These are phyloP conservation scores for Lamellibrachia luymesi DNA, from an alignment of 1,140 invertebrate species.

Conservation along the genomic window DNA sequence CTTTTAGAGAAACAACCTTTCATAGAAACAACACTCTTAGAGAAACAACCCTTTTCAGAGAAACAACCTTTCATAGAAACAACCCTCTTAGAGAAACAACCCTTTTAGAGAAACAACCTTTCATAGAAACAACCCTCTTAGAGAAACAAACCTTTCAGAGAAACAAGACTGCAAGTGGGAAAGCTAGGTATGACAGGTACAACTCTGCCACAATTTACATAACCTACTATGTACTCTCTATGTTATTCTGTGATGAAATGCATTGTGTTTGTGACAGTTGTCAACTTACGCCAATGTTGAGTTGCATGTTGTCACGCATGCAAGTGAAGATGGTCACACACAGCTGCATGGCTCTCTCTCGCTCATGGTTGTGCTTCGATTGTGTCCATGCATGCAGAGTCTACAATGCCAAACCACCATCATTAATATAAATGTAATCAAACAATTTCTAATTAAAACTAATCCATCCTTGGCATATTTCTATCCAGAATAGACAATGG, in stretches of 20 bases:
- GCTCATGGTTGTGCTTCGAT: slow-evolving; percentile 9
- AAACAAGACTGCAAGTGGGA: too few relatives aligned
- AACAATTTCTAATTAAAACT: background rate
- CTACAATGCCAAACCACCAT: background rate
- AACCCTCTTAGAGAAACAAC: background rate
- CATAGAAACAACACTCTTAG: background rate
- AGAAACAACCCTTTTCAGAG: background rate
- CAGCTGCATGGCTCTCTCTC: slow-evolving; percentile 17
- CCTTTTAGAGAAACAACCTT: background rate
- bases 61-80: background rate
- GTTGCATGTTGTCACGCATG: background rate
- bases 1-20: background rate
- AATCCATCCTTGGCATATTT: too few relatives aligned
- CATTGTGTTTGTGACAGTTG: background rate
- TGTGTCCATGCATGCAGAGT: slow-evolving; percentile 16
- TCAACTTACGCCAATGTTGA: slow-evolving; percentile 1
- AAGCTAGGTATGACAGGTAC: too few relatives aligned
- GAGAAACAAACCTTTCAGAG: background rate
- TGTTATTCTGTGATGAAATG: too few relatives aligned
- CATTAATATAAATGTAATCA: background rate
- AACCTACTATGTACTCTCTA: too few relatives aligned
- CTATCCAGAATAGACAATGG: too few relatives aligned
- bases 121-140: background rate
- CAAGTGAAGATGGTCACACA: background rate
- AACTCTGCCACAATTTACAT: too few relatives aligned